Evolutionary conservation across 2,888 invertebrate genomes (phyloP).

Genomic region (Cactoblastis cactorum): DNA sequence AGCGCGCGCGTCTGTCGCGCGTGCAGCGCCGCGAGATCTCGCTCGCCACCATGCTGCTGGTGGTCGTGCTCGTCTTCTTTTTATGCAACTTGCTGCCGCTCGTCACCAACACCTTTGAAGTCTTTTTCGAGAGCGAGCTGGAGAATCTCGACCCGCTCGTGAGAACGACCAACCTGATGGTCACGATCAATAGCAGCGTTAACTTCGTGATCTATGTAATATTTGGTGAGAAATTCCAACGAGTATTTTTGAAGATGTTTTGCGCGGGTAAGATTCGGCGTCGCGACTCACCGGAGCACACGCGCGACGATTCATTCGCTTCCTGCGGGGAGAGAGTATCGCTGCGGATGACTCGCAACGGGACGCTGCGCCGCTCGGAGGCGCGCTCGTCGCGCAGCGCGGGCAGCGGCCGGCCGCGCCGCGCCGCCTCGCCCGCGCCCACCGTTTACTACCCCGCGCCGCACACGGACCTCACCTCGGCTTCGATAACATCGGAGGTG

Average conservation of each 20-base stretch:
- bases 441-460: constrained; percentile 61
- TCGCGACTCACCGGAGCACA: constrained; percentile 82
- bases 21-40: constrained; percentile 95
- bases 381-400: constrained; percentile 29
- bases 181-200: constrained; percentile 97
- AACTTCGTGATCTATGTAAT: constrained; percentile 99
- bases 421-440: constrained; percentile 39
- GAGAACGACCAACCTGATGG: constrained; percentile 92
- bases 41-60: constrained; percentile 95
- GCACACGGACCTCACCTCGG: constrained; percentile 33
- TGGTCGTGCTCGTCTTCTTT: constrained; percentile 96
- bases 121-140: constrained; percentile 78
- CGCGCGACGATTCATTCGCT: constrained; percentile 90
- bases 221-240: constrained; percentile 97
- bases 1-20: constrained; percentile 92
- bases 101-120: constrained; percentile 91
- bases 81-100: constrained; percentile 93
- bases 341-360: constrained; percentile 77
- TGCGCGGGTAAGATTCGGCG: constrained; percentile 82
- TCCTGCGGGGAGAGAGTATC: constrained; percentile 89
- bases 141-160: constrained; percentile 82
- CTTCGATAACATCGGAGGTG: constrained; percentile 26
- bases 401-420: constrained; percentile 27
- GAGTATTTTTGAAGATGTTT: constrained; percentile 89
- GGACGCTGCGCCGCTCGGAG: constrained; percentile 57